Evolutionary conservation across 2,797 vertebrate species (phyloP).

Genomic region (Bufotes viridis): DNA sequence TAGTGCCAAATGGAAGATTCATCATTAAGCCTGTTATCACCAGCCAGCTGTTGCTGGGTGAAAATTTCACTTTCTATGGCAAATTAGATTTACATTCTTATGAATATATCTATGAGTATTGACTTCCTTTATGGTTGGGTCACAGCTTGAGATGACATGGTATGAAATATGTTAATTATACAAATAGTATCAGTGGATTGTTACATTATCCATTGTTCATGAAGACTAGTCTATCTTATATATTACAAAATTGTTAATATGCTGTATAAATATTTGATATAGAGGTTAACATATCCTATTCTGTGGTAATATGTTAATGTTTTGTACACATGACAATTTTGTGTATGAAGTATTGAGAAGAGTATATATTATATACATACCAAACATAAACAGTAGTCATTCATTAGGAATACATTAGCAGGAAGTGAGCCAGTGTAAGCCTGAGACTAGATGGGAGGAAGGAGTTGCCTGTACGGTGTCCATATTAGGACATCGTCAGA

Average conservation of each 20-base stretch:
- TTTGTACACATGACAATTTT: neutral
- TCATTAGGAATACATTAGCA: neutral
- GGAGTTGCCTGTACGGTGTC: too few species aligned
- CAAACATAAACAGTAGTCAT: neutral
- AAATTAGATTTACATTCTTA: slow-evolving; percentile 48
- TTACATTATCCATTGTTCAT: neutral
- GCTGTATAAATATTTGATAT: neutral
- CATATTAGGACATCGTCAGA: too few species aligned
- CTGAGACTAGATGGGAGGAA: too few species aligned
- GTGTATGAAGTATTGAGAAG: neutral
- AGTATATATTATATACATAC: neutral
- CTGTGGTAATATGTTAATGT: neutral
- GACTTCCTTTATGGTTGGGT: slow-evolving; percentile 29
- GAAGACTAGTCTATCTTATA: too few species aligned
- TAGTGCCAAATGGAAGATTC: slow-evolving; percentile 44
- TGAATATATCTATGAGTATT: neutral
- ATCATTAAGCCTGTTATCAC: slow-evolving; percentile 43
- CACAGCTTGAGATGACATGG: slow-evolving; percentile 18
- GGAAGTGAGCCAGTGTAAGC: too few species aligned
- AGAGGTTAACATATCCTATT: neutral
- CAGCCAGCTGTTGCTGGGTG: slow-evolving; percentile 47
- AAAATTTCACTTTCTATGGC: slow-evolving; percentile 30
- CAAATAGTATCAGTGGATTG: neutral
- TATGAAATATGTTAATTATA: slow-evolving; percentile 36
- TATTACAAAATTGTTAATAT: neutral